phyloP scores from a whole-genome alignment of 1,140 invertebrate genomes.

The Sitodiplosis mosellana region DNA sequence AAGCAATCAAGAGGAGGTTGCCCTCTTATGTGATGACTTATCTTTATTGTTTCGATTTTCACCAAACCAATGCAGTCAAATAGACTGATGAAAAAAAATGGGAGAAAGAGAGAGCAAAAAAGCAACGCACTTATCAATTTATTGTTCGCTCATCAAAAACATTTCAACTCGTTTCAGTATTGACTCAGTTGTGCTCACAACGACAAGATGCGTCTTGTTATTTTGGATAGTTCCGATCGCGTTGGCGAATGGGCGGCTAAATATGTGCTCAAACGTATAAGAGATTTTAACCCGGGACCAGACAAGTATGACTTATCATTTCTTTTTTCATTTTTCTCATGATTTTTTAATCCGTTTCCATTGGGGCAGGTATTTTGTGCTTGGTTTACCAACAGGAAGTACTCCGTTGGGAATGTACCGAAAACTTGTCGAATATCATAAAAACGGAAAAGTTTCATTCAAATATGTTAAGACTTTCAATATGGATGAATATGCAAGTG shows the following conservation, averaged over 20 bases:
- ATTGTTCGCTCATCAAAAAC: too few species aligned
- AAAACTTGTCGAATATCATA: constrained; percentile 80
- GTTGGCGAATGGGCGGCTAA: constrained; percentile 91
- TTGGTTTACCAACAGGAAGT: constrained; percentile 91
- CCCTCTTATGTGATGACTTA: too few species aligned
- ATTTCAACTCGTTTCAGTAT: background rate
- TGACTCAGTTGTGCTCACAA: background rate
- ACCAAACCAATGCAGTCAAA: too few species aligned
- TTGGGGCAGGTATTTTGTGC: constrained; percentile 53
- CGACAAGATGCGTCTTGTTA: constrained; percentile 72
- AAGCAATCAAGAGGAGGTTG: too few species aligned
- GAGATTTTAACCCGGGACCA: constrained; percentile 72
- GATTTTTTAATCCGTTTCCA: constrained; percentile 2
- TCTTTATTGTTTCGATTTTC: too few species aligned
- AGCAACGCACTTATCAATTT: too few species aligned
- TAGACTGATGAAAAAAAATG: too few species aligned
- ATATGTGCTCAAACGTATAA: constrained; percentile 86
- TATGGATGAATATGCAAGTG: constrained; percentile 99
- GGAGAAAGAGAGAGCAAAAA: too few species aligned
- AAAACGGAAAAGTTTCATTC: constrained; percentile 84
- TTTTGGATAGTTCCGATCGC: constrained; percentile 62
- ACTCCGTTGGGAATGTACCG: constrained; percentile 96
- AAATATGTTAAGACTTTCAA: constrained; percentile 98
- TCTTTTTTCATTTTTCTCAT: too few species aligned
- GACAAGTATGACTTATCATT: too few species aligned